Evolutionary conservation across 2,888 invertebrate genomes (phyloP).

Genomic region (Sepioteuthis lessoniana): DNA sequence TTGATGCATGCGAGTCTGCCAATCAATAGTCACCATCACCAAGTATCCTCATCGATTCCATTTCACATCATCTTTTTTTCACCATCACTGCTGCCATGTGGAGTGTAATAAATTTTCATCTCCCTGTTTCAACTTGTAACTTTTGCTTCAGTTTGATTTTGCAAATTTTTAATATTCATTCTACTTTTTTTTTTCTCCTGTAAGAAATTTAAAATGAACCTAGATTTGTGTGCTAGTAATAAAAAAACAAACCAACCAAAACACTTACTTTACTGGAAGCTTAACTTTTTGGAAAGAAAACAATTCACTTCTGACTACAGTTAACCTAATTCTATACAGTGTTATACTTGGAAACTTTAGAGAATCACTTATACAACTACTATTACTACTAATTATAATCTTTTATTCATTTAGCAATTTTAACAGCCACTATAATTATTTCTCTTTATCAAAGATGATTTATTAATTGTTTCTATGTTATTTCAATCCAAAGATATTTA

Average conservation of each 20-base stretch:
- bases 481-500: no score
- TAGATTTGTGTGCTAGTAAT: no score
- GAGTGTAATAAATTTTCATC: conserved; percentile 14
- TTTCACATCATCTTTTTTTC: neutral
- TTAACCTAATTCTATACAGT: no score
- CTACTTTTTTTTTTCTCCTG: neutral
- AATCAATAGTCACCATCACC: conserved; percentile 79
- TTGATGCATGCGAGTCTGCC: conserved; percentile 97
- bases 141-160: neutral
- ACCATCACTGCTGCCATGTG: neutral
- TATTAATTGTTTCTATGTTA: no score
- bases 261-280: no score
- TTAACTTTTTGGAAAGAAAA: neutral
- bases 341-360: no score
- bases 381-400: no score
- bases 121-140: neutral
- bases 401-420: no score
- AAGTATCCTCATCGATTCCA: neutral
- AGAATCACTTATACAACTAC: no score
- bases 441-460: no score
- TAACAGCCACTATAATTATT: no score
- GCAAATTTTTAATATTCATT: neutral
- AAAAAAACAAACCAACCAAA: no score
- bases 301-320: neutral
- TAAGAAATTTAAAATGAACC: neutral